Evolutionary conservation across 1,140 invertebrate genomes (phyloP).

Genomic region (Melitaea cinxia): DNA sequence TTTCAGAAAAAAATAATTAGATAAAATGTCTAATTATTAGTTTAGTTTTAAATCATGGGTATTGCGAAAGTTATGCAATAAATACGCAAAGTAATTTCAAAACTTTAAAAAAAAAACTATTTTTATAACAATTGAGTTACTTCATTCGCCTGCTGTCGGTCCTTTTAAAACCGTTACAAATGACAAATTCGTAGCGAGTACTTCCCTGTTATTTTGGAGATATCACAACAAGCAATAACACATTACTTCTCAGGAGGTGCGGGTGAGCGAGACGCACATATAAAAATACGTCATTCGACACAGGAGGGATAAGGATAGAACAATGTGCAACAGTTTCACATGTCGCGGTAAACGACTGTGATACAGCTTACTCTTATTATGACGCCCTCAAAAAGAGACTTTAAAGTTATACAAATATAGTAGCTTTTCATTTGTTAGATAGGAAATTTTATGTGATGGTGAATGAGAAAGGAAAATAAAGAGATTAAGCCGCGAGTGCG

Average conservation of each 20-base stretch:
- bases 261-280: constrained; percentile 61
- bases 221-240: constrained; percentile 82
- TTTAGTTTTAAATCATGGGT: too few relatives aligned
- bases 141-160: constrained; percentile 56
- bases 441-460: constrained; percentile 47
- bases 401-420: constrained; percentile 36
- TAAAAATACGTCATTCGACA: constrained; percentile 59
- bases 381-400: constrained; percentile 31
- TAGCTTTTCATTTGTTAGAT: constrained; percentile 34
- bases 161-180: constrained; percentile 77
- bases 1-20: too few relatives aligned
- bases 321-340: constrained; percentile 73
- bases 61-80: too few relatives aligned
- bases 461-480: constrained; percentile 68
- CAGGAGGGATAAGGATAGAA: constrained; percentile 57
- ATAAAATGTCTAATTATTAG: too few relatives aligned
- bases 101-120: too few relatives aligned
- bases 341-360: constrained; percentile 48
- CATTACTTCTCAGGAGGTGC: constrained; percentile 76
- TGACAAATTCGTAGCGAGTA: constrained; percentile 80
- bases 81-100: too few relatives aligned
- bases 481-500: constrained; percentile 55
- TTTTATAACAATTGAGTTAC: not conserved
- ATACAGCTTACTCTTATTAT: constrained; percentile 38
- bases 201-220: constrained; percentile 81